These are phyloP conservation scores for Lithophane ornitopus DNA, from an alignment of 2,888 invertebrate species.

Conservation along the genomic window DNA sequence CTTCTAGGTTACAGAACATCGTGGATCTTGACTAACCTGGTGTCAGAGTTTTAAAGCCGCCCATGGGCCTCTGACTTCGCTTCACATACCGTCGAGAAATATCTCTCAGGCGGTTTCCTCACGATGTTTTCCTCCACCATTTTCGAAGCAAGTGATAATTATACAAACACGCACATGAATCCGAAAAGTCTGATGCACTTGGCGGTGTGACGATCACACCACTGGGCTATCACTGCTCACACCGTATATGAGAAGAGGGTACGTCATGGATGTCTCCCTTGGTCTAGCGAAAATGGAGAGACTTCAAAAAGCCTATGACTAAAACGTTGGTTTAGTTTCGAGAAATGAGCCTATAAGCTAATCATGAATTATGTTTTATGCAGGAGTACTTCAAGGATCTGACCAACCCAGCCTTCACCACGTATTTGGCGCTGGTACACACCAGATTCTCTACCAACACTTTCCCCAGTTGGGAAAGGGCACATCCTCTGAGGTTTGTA, in stretches of 20 bases:
- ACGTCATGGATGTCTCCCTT: background rate
- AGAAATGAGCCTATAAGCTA: background rate
- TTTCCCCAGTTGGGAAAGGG: slow-evolving; percentile 99
- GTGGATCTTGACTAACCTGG: no score
- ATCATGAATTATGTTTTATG: background rate
- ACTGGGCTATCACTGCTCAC: background rate
- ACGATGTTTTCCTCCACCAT: no score
- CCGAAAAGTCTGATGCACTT: no score
- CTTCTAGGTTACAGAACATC: background rate
- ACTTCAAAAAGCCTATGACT: background rate
- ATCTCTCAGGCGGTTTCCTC: no score
- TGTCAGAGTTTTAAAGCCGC: no score
- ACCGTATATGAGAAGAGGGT: no score
- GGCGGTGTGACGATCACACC: no score
- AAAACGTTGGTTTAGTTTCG: background rate
- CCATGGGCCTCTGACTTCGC: no score
- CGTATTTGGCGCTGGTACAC: slow-evolving; percentile 98
- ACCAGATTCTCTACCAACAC: slow-evolving; percentile 99
- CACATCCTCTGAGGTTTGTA: slow-evolving; percentile 97
- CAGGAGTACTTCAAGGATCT: slow-evolving; percentile 94
- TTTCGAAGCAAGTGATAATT: no score
- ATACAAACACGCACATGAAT: no score
- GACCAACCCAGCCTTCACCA: slow-evolving; percentile 95
- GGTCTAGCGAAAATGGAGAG: background rate
- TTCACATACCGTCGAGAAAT: no score